Evolutionary conservation across 2,888 invertebrate genomes (phyloP).

Genomic region (Mesorhabditis sp.): DNA sequence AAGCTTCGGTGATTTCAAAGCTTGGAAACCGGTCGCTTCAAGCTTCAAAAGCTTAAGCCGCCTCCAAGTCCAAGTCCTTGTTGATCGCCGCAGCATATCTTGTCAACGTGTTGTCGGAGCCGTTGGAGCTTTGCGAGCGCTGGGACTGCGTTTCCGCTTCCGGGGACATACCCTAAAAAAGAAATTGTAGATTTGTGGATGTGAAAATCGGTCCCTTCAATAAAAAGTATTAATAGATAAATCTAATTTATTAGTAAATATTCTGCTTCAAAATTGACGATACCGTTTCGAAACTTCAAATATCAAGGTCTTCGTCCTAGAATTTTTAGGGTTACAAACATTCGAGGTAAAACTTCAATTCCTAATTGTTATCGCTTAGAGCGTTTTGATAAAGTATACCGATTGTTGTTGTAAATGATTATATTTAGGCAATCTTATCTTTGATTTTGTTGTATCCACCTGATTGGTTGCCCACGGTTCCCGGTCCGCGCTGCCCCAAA

Average conservation of each 20-base stretch:
- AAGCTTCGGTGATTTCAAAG: not conserved
- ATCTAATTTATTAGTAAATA: too few relatives aligned
- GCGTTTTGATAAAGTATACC: too few relatives aligned
- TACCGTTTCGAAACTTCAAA: too few relatives aligned
- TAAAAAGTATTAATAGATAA: too few relatives aligned
- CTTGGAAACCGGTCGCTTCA: not conserved
- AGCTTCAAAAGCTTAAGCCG: not conserved
- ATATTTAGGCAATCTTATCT: too few relatives aligned
- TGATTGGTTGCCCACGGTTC: constrained; percentile 2
- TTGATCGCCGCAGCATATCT: constrained; percentile 5
- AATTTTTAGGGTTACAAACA: too few relatives aligned
- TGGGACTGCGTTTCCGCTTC: constrained; percentile 3
- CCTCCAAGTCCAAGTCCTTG: constrained; percentile 1
- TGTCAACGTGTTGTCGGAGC: constrained; percentile 6
- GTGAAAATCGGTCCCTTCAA: not conserved
- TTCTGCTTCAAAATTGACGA: too few relatives aligned
- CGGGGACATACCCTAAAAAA: not conserved
- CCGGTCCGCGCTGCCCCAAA: constrained; percentile 25
- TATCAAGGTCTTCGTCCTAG: too few relatives aligned
- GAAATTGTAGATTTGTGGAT: not conserved
- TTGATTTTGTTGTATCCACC: not conserved
- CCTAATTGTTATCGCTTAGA: too few relatives aligned
- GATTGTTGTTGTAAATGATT: too few relatives aligned
- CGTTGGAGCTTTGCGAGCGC: constrained; percentile 3
- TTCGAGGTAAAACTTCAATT: too few relatives aligned